These are phyloP conservation scores for Atta cephalotes DNA, from an alignment of 1,140 invertebrate genomes.

Conservation along the genomic window DNA sequence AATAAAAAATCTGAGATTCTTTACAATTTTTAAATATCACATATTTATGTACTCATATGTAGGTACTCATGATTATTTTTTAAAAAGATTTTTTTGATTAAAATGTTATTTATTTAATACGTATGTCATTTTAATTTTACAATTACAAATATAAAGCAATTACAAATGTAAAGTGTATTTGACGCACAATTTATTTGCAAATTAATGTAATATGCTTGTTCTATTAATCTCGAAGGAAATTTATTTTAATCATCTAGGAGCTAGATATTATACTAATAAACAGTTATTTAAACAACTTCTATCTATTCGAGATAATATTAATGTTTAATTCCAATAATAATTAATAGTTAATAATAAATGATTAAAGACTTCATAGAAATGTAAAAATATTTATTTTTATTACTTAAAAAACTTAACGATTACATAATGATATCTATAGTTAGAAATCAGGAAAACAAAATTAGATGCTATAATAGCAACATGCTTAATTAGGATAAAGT, in stretches of 20 bases:
- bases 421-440: background rate
- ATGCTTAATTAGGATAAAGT: background rate
- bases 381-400: no score
- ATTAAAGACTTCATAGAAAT: no score
- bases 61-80: background rate
- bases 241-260: background rate
- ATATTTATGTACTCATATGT: no score
- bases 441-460: background rate
- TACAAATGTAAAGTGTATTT: background rate
- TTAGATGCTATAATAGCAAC: background rate
- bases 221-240: background rate
- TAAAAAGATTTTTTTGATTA: background rate
- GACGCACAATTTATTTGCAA: background rate
- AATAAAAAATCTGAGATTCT: background rate
- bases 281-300: background rate
- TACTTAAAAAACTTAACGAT: background rate
- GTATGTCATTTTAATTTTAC: background rate
- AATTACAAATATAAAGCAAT: background rate
- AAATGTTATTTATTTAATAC: background rate
- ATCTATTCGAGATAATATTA: background rate
- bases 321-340: background rate
- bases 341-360: no score
- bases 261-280: constrained; percentile 16
- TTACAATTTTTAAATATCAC: background rate
- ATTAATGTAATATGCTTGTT: background rate